Base-by-base conservation (phyloP, 2,797 vertebrate genomes). In the Esox lucius region DNA sequence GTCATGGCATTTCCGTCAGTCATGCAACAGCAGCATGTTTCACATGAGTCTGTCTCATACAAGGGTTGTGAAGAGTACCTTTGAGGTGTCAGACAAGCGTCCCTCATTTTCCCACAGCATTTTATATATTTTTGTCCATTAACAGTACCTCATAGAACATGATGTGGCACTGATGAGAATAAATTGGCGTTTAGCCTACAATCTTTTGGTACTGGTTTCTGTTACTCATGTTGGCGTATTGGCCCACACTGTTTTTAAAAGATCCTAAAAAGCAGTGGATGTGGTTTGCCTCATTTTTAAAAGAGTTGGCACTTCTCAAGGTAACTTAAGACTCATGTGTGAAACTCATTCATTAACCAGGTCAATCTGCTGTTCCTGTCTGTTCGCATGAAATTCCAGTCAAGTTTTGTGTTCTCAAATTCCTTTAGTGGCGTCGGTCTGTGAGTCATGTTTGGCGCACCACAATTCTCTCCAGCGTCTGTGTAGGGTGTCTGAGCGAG, bases 281-380 rank as follows among this genome's bases (percentile, higher is more conserved):
- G 61, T 39, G 72, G 70, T 72, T 71, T 80, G 68, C 77, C 80
- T 75, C 66, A 75, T 46, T 83, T 62, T 76, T 46, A 71, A 53
- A 51, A 81, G 71, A 79, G 78, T 78, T 78, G 75, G 75, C 82
- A 79, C 79, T 86, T 83, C 75, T 31, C 35, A 69, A 76, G 67
- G 48, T 81, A 78, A 72, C 26, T 35, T 42, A n/a, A 79, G 74
- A 73, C 56, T 33, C 49, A 9, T n/a, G 26, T 24, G 8, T 8
- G 39, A 28, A 70, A 26, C n/a, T 49, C 24, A 13, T 49, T 22
- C 4, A 22, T 22, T 42, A 17, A 11, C n/a, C 51, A 2, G 46
- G 66, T 17, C 35, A 28, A 56, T 49, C n/a, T 64, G 72, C 74
- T 77, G 79, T 71, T 46, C 28, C 22, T 71, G 76, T 61, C 74